Evolutionary conservation across 1,140 invertebrate species (phyloP).

Genomic region (Portunus trituberculatus): DNA sequence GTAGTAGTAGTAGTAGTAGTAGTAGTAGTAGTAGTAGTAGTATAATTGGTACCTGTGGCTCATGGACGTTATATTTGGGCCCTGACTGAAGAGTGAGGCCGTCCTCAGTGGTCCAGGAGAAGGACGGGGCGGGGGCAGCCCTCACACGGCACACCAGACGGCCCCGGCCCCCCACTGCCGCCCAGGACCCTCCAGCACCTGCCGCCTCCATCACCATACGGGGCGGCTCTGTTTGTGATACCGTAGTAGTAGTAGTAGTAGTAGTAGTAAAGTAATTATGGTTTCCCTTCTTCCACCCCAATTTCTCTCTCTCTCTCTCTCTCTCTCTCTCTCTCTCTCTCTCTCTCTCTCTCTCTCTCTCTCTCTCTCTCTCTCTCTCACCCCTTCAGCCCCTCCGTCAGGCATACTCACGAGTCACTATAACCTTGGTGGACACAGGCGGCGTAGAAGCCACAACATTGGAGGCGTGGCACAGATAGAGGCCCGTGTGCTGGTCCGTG

Average conservation of each 20-base stretch:
- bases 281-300: too few relatives aligned
- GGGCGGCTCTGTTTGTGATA: not conserved
- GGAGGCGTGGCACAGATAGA: conserved; percentile 59
- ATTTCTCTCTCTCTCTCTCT: too few relatives aligned
- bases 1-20: not conserved
- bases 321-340: too few relatives aligned
- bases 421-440: conserved; percentile 1
- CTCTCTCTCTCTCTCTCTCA: too few relatives aligned
- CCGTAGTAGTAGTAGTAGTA: too few relatives aligned
- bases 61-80: conserved; percentile 41
- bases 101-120: conserved; percentile 45
- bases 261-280: too few relatives aligned
- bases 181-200: conserved; percentile 43
- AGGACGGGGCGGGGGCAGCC: conserved; percentile 58
- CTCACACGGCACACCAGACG: conserved; percentile 63
- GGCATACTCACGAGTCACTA: conserved; percentile 49
- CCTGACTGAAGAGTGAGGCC: conserved; percentile 10
- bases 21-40: not conserved
- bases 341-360: too few relatives aligned
- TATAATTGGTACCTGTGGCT: conserved; percentile 34
- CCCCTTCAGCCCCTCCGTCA: not conserved
- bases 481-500: conserved; percentile 78
- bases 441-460: conserved; percentile 30
- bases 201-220: conserved; percentile 24
- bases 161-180: conserved; percentile 37